phyloP scores from a whole-genome alignment of 2,113 vertebrate species.

The Hyla sarda region DNA sequence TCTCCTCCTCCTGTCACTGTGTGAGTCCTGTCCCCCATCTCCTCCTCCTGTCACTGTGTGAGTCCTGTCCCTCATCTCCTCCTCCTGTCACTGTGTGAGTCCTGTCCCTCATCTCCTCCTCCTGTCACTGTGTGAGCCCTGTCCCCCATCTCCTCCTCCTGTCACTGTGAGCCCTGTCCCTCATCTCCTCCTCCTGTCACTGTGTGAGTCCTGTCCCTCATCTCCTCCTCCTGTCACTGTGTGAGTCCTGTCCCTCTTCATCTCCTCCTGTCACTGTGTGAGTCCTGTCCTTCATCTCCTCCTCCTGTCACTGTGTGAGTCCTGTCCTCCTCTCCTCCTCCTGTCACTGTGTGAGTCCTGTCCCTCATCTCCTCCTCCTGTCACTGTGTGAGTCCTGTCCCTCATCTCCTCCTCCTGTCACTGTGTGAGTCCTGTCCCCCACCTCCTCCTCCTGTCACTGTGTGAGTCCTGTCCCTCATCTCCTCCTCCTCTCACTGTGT shows the following conservation, averaged over 20 bases:
- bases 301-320: too few species aligned
- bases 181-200: accelerated
- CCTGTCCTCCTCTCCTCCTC: too few species aligned
- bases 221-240: not conserved
- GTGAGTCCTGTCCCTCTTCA: too few species aligned
- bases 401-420: not conserved
- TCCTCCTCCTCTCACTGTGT: accelerated
- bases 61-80: not conserved
- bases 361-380: not conserved
- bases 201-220: not conserved
- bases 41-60: not conserved
- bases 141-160: not conserved
- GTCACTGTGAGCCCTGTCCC: not conserved
- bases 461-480: not conserved
- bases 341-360: not conserved
- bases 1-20: not conserved
- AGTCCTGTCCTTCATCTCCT: too few species aligned
- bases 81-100: too few species aligned
- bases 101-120: too few species aligned
- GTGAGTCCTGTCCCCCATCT: not conserved
- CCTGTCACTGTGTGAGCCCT: not conserved
- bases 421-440: not conserved
- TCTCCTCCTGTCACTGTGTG: not conserved
- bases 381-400: not conserved
- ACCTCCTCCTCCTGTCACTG: not conserved